Conservation (phyloP, 2,113 vertebrate genomes). For the Thinocorus orbignyianus region DNA sequence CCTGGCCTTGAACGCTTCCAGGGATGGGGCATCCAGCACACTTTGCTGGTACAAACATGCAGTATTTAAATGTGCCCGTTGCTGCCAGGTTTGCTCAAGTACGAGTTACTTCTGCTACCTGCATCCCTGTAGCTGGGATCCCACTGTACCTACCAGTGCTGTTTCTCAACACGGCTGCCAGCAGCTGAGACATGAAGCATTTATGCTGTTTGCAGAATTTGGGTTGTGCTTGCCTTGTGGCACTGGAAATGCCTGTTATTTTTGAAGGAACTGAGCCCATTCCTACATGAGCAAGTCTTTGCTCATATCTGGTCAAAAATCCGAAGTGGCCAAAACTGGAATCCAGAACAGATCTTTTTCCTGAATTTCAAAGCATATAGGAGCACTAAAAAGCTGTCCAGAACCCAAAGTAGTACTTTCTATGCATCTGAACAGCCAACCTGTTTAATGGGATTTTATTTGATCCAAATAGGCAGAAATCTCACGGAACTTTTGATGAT, state of each 20-base stretch:
- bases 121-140: background rate
- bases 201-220: background rate
- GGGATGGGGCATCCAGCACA: no score
- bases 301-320: background rate
- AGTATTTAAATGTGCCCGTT: background rate
- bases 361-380: background rate
- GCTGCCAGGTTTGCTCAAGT: background rate
- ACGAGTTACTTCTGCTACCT: accelerated
- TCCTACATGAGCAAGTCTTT: background rate
- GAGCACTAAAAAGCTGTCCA: background rate
- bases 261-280: background rate
- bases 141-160: slow-evolving; percentile 6
- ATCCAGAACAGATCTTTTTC: background rate
- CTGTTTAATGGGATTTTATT: background rate
- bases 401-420: background rate
- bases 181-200: slow-evolving; percentile 51
- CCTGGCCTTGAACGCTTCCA: no score
- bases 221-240: slow-evolving; percentile 32
- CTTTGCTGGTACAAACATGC: background rate
- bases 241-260: background rate
- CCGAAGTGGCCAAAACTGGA: background rate
- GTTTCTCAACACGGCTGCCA: slow-evolving; percentile 17
- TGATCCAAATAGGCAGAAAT: background rate
- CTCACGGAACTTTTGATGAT: background rate
- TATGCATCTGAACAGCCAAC: background rate